phyloP scores from a whole-genome alignment of 2,888 invertebrate species.

The Drosophila paramelanica region DNA sequence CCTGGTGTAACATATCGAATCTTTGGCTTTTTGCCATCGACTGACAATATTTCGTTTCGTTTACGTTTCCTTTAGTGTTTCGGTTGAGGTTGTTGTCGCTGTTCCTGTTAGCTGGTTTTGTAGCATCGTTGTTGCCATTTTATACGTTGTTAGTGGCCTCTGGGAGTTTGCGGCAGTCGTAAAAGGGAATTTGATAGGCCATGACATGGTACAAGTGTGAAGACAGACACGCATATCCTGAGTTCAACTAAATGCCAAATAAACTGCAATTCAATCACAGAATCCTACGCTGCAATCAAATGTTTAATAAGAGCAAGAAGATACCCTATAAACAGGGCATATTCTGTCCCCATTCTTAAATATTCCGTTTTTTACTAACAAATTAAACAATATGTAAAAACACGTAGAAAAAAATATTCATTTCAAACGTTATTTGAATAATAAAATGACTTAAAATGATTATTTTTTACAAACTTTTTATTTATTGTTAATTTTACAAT shows the following conservation, averaged over 20 bases:
- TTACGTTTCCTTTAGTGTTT: constrained; percentile 19
- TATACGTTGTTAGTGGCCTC: constrained; percentile 59
- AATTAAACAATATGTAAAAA: no score
- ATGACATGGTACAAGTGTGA: constrained; percentile 22
- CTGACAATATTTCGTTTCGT: constrained; percentile 22
- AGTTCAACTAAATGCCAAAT: constrained; percentile 44
- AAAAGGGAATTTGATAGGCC: constrained; percentile 62
- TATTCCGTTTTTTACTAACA: no score
- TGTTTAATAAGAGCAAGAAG: not conserved
- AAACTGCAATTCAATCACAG: constrained; percentile 70
- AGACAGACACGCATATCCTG: constrained; percentile 13
- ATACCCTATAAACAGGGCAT: not conserved
- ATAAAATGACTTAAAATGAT: no score
- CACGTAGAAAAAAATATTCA: no score
- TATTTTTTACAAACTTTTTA: no score
- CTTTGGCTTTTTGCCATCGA: constrained; percentile 42
- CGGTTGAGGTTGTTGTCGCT: not conserved
- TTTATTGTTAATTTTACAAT: no score
- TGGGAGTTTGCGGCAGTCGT: constrained; percentile 42
- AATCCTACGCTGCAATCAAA: not conserved
- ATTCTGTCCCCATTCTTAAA: no score
- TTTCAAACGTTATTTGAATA: no score
- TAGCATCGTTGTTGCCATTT: constrained; percentile 50
- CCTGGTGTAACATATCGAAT: constrained; percentile 48
- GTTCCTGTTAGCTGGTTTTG: constrained; percentile 10